Conservation (phyloP, 2,113 vertebrate species). For the Chloroceryle aenea region DNA sequence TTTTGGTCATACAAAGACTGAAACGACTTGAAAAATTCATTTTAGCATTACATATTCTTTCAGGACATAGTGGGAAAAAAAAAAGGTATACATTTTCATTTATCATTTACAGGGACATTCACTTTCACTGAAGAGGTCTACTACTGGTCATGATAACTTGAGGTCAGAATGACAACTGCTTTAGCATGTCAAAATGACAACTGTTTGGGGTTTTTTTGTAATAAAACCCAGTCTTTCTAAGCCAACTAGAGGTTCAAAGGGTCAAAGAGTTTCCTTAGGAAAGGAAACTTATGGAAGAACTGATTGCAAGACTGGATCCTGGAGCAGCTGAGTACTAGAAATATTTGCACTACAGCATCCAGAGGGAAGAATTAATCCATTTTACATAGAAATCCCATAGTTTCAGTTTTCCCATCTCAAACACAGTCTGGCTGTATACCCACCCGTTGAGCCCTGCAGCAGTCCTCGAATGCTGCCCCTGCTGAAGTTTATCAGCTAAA, state of each 20-base stretch:
- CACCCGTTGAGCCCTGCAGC: background rate
- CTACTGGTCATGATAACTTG: background rate
- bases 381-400: background rate
- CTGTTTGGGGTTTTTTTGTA: background rate
- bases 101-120: background rate
- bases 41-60: background rate
- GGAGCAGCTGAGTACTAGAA: background rate
- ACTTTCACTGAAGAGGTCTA: background rate
- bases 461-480: background rate
- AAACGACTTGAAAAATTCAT: background rate
- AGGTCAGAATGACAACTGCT: background rate
- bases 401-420: background rate
- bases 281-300: background rate
- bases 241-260: background rate
- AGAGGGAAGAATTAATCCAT: rapidly evolving
- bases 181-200: no score
- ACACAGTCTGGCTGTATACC: background rate
- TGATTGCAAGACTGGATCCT: background rate
- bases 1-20: background rate
- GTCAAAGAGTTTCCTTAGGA: background rate
- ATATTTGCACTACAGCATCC: background rate
- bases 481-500: background rate
- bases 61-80: background rate
- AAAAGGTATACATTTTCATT: background rate
- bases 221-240: background rate